Base-by-base conservation (phyloP, 2,888 invertebrate species). In the Aricia artaxerxes region DNA sequence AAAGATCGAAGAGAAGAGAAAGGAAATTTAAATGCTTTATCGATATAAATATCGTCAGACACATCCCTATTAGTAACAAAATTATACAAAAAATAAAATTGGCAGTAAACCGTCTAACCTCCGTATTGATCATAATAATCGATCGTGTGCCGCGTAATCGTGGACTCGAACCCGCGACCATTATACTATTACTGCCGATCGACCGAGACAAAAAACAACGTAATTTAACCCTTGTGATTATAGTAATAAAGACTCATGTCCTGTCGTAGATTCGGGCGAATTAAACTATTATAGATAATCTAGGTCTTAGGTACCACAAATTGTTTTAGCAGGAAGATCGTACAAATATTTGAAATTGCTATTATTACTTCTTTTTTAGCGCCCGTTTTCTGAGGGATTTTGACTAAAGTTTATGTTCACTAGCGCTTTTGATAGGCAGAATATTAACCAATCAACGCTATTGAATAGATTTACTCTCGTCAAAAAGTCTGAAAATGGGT, bases 61-160 rank as follows among this genome's bases (percentile, higher is more conserved):
- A 79, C 82, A 81, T 84, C 89, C 88, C 90, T 92, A 88, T 90
- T 89, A 88, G 89, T 90, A 87, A 89, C 90, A 87, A 90, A 91
- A 89, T 89, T 89, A 87, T 89, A 87, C 87, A 86, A 89, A 89
- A 90, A 92, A 93, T 90, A 91, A 93, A 93, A 93, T 93, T 93
- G 92, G 92, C 94, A 93, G 92, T 90, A 90, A 91, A 92, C 92
- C 92, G 90, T 90, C 93, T 93, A 92, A 93, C 93, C 94, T 91
- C 93, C 89, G 92, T 92, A 94, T 94, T 93, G 94, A 94, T 94
- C 94, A 93, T 91, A 92, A 92, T 93, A 93, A 94, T 94, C 93
- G 94, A 94, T 94, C 94, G 94, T 94, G 94, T 94, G 94, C 93
- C 94, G 87, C 90, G 92, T 94, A 94, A 94, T 94, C 93, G 94